phyloP scores from a whole-genome alignment of 2,113 vertebrate genomes.

The Marmota monax region DNA sequence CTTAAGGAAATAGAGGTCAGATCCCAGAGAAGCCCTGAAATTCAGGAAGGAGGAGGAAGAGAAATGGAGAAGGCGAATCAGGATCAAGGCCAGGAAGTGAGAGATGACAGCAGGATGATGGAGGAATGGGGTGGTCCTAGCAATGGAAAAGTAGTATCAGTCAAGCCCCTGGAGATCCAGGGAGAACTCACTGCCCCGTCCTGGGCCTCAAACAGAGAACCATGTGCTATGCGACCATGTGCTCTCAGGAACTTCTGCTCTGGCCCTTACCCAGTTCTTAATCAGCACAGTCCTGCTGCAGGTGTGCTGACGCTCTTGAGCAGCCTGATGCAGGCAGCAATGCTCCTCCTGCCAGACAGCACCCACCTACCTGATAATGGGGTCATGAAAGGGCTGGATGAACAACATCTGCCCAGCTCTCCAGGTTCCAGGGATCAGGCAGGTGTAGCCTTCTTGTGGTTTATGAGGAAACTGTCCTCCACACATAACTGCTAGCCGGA shows the following conservation, averaged over 20 bases:
- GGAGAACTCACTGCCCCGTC: background rate
- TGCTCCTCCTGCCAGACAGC: background rate
- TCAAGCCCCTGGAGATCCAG: background rate
- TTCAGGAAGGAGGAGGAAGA: no score
- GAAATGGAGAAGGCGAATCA: background rate
- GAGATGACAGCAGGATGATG: background rate
- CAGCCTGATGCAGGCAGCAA: background rate
- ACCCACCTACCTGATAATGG: background rate
- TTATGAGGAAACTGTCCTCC: background rate
- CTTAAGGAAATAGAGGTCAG: background rate
- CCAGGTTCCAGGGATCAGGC: background rate
- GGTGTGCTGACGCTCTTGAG: background rate
- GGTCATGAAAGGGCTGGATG: no score
- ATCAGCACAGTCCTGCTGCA: background rate
- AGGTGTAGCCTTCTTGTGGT: no score
- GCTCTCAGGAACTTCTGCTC: background rate
- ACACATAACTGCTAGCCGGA: background rate
- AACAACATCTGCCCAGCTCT: slow-evolving; percentile 51
- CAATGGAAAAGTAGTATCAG: background rate
- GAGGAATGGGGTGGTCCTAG: no score
- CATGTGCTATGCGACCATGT: background rate
- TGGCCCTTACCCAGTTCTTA: background rate
- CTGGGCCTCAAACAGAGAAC: background rate
- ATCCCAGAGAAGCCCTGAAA: background rate
- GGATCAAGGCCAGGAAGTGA: background rate